Evolutionary conservation across 1,140 invertebrate genomes (phyloP).

Genomic region (Macrosteles quadrilineatus): DNA sequence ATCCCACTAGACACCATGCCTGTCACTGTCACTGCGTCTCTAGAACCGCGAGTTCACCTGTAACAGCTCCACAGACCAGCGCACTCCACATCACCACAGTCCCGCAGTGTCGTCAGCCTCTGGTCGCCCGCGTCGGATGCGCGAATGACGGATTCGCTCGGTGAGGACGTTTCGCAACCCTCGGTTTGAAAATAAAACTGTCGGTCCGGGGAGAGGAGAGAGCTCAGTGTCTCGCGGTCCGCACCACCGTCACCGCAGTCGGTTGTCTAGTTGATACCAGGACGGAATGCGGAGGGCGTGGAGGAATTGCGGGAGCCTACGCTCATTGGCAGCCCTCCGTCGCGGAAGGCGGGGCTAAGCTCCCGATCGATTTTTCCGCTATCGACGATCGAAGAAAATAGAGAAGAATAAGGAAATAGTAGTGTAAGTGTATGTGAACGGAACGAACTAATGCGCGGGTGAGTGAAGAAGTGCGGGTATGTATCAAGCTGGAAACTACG

Average conservation of each 20-base stretch:
- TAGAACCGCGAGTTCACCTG: too few species aligned
- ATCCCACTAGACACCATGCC: too few species aligned
- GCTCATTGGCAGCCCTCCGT: conserved; percentile 31
- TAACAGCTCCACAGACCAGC: too few species aligned
- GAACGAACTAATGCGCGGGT: background rate
- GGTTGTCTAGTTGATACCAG: background rate
- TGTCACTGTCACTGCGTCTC: too few species aligned
- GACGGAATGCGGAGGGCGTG: background rate
- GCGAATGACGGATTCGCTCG: too few species aligned
- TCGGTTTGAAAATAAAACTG: too few species aligned
- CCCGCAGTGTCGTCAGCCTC: too few species aligned
- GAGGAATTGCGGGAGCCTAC: background rate
- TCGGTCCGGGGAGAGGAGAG: too few species aligned
- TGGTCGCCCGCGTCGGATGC: too few species aligned
- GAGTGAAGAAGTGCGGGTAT: conserved; percentile 29
- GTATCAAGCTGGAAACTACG: conserved; percentile 36
- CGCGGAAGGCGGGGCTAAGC: conserved; percentile 31
- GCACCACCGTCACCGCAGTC: background rate
- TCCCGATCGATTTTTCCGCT: conserved; percentile 36
- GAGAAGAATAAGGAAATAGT: conserved; percentile 31
- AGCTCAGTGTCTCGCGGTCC: background rate
- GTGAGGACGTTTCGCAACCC: too few species aligned
- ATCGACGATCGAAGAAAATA: conserved; percentile 28
- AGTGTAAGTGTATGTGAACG: conserved; percentile 28
- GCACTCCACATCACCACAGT: too few species aligned